Evolutionary conservation across 2,797 vertebrate species (phyloP).

Genomic region (Trachurus trachurus): DNA sequence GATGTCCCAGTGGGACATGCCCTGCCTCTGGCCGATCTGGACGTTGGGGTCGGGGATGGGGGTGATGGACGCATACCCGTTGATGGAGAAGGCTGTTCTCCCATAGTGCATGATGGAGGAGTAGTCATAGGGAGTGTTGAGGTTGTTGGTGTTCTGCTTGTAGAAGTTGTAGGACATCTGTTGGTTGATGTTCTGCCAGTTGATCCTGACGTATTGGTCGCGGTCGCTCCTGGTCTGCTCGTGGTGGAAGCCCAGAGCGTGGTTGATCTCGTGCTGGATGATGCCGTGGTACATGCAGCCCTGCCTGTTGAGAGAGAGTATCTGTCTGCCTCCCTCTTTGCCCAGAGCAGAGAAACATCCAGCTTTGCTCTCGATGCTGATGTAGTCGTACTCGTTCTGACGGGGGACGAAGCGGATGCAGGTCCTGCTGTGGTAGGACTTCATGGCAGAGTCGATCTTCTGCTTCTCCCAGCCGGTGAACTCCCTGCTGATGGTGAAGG

Average conservation of each 20-base stretch:
- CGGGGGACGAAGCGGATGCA: conserved; percentile 61
- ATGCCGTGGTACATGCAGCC: conserved; percentile 78
- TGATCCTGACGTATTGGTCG: conserved; percentile 80
- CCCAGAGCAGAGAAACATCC: conserved; percentile 82
- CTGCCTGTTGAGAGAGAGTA: conserved; percentile 78
- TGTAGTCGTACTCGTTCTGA: conserved; percentile 35
- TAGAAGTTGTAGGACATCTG: conserved; percentile 71
- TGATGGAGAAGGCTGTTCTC: conserved; percentile 61
- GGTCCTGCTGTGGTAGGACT: conserved; percentile 24
- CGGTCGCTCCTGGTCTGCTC: conserved; percentile 84
- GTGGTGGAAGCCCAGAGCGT: conserved; percentile 82
- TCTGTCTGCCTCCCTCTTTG: conserved; percentile 77
- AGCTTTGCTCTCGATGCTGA: conserved; percentile 40
- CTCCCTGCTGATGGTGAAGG: conserved; percentile 31
- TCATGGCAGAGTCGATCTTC: conserved; percentile 28
- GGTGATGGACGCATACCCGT: conserved; percentile 48
- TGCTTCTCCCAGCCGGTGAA: conserved; percentile 27
- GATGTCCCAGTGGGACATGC: conserved; percentile 57
- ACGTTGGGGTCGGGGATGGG: conserved; percentile 45
- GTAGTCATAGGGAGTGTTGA: conserved; percentile 82
- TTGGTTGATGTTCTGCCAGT: conserved; percentile 75
- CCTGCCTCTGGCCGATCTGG: conserved; percentile 53
- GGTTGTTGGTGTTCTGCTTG: conserved; percentile 78
- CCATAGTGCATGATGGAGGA: conserved; percentile 85
- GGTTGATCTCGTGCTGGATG: conserved; percentile 81